A percentile compares a stretch with the other conserved stretches of the same genome.
Evolutionary conservation across 2,888 invertebrate genomes (phyloP).

Genomic region (Eumacrocentrus americanus): DNA sequence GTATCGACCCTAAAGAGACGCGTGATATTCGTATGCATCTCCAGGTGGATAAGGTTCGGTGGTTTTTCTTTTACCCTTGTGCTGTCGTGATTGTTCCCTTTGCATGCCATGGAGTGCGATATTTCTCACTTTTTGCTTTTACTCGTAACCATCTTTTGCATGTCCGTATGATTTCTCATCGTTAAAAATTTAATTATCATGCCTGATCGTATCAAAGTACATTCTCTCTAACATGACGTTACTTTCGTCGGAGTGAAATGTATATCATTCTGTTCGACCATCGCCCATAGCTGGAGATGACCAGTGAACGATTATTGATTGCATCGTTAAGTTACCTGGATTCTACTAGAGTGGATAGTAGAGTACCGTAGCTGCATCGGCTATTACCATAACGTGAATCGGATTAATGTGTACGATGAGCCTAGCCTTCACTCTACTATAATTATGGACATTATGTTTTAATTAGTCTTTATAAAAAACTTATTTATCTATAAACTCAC

Average conservation of each 20-base stretch:
- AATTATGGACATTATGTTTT: not conserved
- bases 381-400: slow-evolving; percentile 21
- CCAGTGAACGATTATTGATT: slow-evolving; percentile 24
- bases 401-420: slow-evolving; percentile 17
- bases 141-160: not conserved
- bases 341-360: not conserved
- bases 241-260: too few relatives aligned
- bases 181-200: too few relatives aligned
- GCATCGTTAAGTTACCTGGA: slow-evolving; percentile 14
- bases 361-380: not conserved
- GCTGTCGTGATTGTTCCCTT: slow-evolving; percentile 10
- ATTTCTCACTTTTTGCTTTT: not conserved
- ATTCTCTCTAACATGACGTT: too few relatives aligned
- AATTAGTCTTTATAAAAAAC: not conserved
- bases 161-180: too few relatives aligned
- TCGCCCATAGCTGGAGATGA: slow-evolving; percentile 11
- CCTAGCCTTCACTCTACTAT: not conserved
- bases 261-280: too few relatives aligned
- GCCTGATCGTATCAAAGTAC: too few relatives aligned
- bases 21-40: slow-evolving; percentile 44
- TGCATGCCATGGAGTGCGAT: slow-evolving; percentile 27
- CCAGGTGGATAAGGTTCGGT: slow-evolving; percentile 49
- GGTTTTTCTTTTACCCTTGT: slow-evolving; percentile 39
- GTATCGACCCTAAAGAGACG: slow-evolving; percentile 58
- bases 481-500: not conserved